Evolutionary conservation across 2,888 invertebrate genomes (phyloP), one percentile per base, ranked within the genome.

Genomic region (Eupeodes latifasciatus): DNA sequence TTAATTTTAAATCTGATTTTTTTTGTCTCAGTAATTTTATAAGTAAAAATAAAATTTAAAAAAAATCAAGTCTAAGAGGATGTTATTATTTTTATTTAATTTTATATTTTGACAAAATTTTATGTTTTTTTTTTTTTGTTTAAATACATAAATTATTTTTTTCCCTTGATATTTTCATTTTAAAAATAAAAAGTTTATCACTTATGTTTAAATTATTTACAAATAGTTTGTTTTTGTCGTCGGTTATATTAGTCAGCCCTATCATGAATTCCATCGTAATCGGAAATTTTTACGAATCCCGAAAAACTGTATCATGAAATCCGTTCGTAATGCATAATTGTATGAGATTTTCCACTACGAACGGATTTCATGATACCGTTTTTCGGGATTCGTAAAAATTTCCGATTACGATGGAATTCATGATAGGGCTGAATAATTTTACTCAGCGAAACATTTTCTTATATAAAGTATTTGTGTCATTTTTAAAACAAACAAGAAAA

Each of bases 131-230:
- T 64, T 64, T 36, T 36, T 36, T 36, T 36, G 7, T 36, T 6
- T 10, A 34, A 47, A 69, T 19, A 51, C 47, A 36, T 40, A 69
- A 69, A 62, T 79, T 75, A 79, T 79, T 69, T 74, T 78, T 78
- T 19, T 59, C 44, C 51, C 74, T 76, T 79, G 59, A 27, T 44
- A 71, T 84, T 64, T 64, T 47, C 27, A 67, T 49, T 72, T 11
- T 16, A 34, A 27, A 51, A 66, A 44, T 67, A 57, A 36, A 59
- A 34, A 34, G 34, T 64, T 61, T n/a, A 53, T 66, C 71, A 49
- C 71, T 72, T 77, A 78, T 11, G 12, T 12, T 62, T 59, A 49
- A 74, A 62, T 36, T 81, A 67, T 74, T 51, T 81, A 67, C 66
- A 75, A 53, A 55, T 59, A 59, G 57, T 14, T 40, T 16, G 1